Conservation (phyloP, 53 echinoderm and acorn worm species). For the Echinometra lucunter region DNA sequence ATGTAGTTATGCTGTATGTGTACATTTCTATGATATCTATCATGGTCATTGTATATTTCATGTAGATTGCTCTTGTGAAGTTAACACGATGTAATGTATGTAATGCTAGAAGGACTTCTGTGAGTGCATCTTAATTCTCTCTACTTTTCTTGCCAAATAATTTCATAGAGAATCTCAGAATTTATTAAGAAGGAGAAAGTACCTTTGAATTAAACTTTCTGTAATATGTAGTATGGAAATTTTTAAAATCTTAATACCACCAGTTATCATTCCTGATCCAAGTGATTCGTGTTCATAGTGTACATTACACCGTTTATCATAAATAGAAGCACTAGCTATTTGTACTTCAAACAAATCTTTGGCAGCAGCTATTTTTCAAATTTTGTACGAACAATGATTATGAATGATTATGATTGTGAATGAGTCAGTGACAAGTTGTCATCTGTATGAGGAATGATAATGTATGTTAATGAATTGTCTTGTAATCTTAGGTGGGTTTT, state of each 20-base stretch:
- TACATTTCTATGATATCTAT: conserved; percentile 36
- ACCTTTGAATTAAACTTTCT: conserved; percentile 12
- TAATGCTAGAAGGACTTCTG: conserved; percentile 26
- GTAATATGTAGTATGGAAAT: conserved; percentile 44
- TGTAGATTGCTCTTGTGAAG: conserved; percentile 59
- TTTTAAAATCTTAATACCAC: conserved; percentile 28
- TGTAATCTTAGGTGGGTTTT: too few relatives aligned
- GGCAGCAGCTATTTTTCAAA: conserved; percentile 40
- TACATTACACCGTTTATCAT: neutral
- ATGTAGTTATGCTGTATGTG: conserved; percentile 56
- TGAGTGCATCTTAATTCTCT: conserved; percentile 28
- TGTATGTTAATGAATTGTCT: neutral
- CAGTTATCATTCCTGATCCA: conserved; percentile 47
- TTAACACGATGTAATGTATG: neutral
- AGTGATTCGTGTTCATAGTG: conserved; percentile 18
- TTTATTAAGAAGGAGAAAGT: conserved; percentile 47
- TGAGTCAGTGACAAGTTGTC: neutral
- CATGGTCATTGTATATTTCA: conserved; percentile 59
- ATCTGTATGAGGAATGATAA: conserved; percentile 28
- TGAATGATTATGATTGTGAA: conserved; percentile 8
- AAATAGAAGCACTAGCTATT: neutral
- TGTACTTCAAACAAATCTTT: conserved; percentile 18
- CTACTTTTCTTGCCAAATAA: conserved; percentile 65
- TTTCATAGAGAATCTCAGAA: conserved; percentile 46
- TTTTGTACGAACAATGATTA: neutral